Percentiles rank a stretch among this genome's conserved stretches.
These are phyloP conservation scores for Noctua janthina DNA, from an alignment of 2,888 invertebrate species.

Conservation along the genomic window DNA sequence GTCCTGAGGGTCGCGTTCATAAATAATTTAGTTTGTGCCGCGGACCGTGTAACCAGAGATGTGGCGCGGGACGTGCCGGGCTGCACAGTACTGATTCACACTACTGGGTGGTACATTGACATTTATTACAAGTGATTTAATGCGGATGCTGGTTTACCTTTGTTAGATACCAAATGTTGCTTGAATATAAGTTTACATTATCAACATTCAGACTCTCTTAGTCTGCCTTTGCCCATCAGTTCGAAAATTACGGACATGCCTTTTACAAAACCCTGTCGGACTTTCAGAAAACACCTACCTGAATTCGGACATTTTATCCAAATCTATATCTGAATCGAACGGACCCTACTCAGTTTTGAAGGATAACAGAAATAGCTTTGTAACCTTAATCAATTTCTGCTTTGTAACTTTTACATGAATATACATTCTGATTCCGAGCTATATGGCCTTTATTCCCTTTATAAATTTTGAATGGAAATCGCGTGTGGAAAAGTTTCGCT, in stretches of 20 bases:
- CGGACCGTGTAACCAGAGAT: constrained; percentile 58
- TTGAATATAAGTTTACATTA: not conserved
- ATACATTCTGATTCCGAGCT: constrained; percentile 19
- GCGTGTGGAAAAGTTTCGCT: constrained; percentile 43
- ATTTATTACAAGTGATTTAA: constrained; percentile 26
- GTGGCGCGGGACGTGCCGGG: constrained; percentile 46
- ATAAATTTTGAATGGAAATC: constrained; percentile 46
- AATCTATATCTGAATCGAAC: constrained; percentile 27
- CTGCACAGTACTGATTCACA: constrained; percentile 35
- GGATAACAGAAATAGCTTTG: constrained; percentile 44
- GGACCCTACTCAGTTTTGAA: constrained; percentile 52
- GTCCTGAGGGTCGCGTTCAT: constrained; percentile 69
- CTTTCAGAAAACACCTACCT: constrained; percentile 10
- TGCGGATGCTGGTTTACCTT: not conserved
- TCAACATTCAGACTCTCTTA: not conserved
- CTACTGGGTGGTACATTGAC: constrained; percentile 39
- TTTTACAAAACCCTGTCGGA: not conserved
- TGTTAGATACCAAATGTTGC: constrained; percentile 4
- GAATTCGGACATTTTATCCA: constrained; percentile 34
- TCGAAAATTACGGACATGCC: not conserved
- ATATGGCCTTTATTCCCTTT: constrained; percentile 32
- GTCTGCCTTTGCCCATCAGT: not conserved
- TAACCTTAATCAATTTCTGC: constrained; percentile 49
- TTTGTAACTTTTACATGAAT: constrained; percentile 41
- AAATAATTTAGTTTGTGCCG: constrained; percentile 74